A percentile compares a stretch with the other conserved stretches of the same genome.
These are phyloP conservation scores for Electrophaes corylata DNA, from an alignment of 2,888 invertebrate species.

Conservation along the genomic window DNA sequence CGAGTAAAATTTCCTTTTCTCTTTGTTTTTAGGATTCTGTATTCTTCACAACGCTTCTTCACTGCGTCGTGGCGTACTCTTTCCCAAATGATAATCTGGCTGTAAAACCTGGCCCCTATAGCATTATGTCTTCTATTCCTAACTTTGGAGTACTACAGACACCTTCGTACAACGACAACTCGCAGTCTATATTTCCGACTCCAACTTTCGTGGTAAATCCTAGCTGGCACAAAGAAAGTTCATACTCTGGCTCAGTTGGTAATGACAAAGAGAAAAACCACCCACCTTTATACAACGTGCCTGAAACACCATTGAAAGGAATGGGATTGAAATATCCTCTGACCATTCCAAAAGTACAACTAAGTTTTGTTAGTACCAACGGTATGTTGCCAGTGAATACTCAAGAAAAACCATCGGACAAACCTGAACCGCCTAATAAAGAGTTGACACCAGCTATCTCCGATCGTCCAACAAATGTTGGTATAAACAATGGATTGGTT, in stretches of 20 bases:
- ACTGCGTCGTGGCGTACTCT: constrained; percentile 16
- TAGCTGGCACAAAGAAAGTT: neutral
- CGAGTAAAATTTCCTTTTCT: neutral
- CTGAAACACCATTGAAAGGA: neutral
- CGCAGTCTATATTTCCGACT: neutral
- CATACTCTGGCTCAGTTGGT: neutral
- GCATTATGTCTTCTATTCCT: constrained; percentile 12
- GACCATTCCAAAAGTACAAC: constrained; percentile 9
- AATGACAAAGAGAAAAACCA: neutral
- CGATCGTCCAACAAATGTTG: constrained; percentile 1
- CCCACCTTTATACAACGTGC: neutral
- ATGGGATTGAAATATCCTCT: constrained; percentile 6
- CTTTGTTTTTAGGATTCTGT: constrained; percentile 14
- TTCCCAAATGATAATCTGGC: neutral
- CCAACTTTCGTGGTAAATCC: neutral
- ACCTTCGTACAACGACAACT: constrained; percentile 10
- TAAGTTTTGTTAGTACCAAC: constrained; percentile 2
- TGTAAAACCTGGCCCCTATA: neutral
- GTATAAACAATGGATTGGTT: neutral
- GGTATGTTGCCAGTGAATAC: constrained; percentile 19
- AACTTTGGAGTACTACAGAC: constrained; percentile 9
- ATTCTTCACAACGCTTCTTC: constrained; percentile 13
- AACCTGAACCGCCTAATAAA: neutral
- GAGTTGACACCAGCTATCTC: neutral
- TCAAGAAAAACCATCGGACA: neutral